Percentiles rank a stretch among this genome's conserved stretches.
phyloP scores from a whole-genome alignment of 2,888 invertebrate genomes.

The Trichacis sp. region DNA sequence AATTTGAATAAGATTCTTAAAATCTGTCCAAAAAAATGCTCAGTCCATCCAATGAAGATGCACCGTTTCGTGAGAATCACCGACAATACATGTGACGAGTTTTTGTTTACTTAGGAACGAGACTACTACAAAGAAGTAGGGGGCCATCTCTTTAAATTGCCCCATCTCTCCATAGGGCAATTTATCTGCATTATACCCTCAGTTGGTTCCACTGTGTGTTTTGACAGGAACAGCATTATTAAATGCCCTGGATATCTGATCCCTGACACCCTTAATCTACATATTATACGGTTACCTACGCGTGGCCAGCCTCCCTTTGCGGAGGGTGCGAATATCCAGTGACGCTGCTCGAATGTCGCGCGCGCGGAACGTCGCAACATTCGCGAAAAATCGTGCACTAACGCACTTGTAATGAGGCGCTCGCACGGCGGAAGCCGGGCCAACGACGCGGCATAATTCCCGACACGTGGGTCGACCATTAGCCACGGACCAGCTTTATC shows the following conservation, averaged over 20 bases:
- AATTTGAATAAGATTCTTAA: too few relatives aligned
- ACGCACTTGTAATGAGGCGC: constrained; percentile 66
- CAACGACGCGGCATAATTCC: constrained; percentile 61
- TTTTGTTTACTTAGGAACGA: too few relatives aligned
- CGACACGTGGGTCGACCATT: constrained; percentile 62
- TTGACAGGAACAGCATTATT: constrained; percentile 70
- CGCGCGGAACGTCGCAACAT: constrained; percentile 14
- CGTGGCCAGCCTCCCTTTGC: constrained; percentile 51
- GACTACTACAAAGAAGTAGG: too few relatives aligned
- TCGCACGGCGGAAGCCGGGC: constrained; percentile 55
- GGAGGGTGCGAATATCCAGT: constrained; percentile 36
- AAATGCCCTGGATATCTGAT: constrained; percentile 68
- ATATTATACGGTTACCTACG: constrained; percentile 66
- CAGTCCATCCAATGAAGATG: too few relatives aligned
- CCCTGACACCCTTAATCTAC: constrained; percentile 67
- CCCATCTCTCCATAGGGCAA: constrained; percentile 59
- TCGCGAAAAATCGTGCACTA: constrained; percentile 46
- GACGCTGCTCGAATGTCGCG: background rate
- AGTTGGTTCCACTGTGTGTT: constrained; percentile 65
- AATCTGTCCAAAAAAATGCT: too few relatives aligned
- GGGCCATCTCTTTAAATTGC: background rate
- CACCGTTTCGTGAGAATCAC: background rate
- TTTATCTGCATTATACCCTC: constrained; percentile 69
- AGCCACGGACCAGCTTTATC: constrained; percentile 44
- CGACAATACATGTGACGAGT: too few relatives aligned